These are phyloP conservation scores for Eurytemora carolleeae DNA, from an alignment of 1,140 invertebrate species.

Conservation along the genomic window DNA sequence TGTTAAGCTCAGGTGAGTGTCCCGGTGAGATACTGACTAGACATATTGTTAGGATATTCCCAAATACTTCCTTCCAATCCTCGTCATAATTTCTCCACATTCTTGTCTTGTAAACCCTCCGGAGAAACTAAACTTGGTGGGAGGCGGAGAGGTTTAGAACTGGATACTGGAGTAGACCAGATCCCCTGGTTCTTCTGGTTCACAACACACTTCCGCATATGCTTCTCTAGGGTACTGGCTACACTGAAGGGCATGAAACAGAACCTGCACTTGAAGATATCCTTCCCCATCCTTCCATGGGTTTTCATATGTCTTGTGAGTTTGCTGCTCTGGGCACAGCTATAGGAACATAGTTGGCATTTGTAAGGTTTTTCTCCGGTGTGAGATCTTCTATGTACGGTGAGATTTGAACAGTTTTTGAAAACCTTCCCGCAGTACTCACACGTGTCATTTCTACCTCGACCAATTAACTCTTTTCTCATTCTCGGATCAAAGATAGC, in stretches of 20 bases:
- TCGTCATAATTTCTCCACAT: no score
- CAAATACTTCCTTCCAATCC: no score
- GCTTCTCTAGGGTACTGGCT: conserved; percentile 95
- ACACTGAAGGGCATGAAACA: conserved; percentile 99
- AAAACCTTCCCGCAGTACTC: conserved; percentile 96
- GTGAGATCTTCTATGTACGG: conserved; percentile 83
- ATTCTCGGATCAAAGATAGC: conserved; percentile 19
- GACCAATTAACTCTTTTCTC: conserved; percentile 51
- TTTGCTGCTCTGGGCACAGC: conserved; percentile 97
- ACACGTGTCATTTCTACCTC: conserved; percentile 83
- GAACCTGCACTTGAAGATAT: conserved; percentile 92
- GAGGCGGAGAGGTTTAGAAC: no score
- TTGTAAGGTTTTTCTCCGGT: conserved; percentile 99
- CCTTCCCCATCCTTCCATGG: conserved; percentile 90
- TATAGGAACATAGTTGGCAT: conserved; percentile 94
- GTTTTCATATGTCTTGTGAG: conserved; percentile 99
- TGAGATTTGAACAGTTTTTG: conserved; percentile 95
- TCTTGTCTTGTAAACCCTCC: no score
- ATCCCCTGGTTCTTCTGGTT: conserved; percentile 45
- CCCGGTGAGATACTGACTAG: no score
- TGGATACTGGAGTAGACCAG: no score
- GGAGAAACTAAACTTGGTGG: no score
- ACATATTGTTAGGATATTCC: no score
- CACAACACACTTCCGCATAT: conserved; percentile 98
- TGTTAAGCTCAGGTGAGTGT: no score